Percentiles rank a stretch among this genome's conserved stretches.
Evolutionary conservation across 2,888 invertebrate species (phyloP).

Genomic region (Alitta virens): DNA sequence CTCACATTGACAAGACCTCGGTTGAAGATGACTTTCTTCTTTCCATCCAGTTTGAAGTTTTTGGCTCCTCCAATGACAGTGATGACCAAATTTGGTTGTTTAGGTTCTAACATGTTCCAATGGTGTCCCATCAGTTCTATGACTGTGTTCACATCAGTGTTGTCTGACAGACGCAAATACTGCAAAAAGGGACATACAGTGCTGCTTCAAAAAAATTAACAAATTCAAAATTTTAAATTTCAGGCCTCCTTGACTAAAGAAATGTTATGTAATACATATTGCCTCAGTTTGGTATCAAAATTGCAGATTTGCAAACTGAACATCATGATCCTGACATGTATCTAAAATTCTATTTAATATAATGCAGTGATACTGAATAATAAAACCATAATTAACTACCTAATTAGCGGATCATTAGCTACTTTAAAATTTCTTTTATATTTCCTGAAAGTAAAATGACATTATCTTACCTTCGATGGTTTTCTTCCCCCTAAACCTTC

Average conservation of each 20-base stretch:
- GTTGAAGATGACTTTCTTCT: constrained; percentile 55
- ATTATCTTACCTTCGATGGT: constrained; percentile 25
- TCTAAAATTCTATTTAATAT: too few species aligned
- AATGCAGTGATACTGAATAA: too few species aligned
- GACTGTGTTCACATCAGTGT: constrained; percentile 44
- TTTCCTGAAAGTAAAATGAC: too few species aligned
- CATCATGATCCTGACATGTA: too few species aligned
- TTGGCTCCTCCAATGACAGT: constrained; percentile 58
- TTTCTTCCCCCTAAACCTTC: constrained; percentile 28
- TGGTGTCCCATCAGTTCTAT: constrained; percentile 49
- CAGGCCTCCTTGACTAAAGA: neutral
- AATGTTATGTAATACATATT: neutral
- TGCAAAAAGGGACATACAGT: constrained; percentile 27
- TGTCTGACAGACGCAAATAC: constrained; percentile 52
- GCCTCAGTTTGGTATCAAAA: neutral
- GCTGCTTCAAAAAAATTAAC: too few species aligned
- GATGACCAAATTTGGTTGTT: constrained; percentile 54
- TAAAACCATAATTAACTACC: too few species aligned
- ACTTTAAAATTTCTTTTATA: too few species aligned
- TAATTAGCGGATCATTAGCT: too few species aligned
- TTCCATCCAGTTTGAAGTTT: constrained; percentile 56
- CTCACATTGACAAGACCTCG: constrained; percentile 54
- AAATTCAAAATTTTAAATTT: neutral
- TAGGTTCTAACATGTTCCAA: constrained; percentile 54
- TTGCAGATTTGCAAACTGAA: too few species aligned